Base-by-base conservation (phyloP, 1,140 invertebrate species). In the Lucilia cuprina region DNA sequence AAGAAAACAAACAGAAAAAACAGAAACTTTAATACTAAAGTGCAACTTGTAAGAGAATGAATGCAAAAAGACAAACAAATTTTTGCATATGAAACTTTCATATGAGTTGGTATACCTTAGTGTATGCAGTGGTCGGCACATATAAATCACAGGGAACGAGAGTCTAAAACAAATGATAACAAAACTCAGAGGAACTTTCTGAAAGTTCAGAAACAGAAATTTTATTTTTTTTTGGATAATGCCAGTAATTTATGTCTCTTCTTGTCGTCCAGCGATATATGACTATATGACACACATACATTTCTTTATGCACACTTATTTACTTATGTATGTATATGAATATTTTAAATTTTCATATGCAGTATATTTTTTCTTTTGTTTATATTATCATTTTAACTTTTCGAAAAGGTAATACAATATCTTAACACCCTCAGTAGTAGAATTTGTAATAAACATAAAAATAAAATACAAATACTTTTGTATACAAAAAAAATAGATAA, bases 351-450 rank as follows among this genome's bases (percentile, higher is more conserved):
- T 70, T 30, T 19, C 25, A 70, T 60, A 60, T 60, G 55, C 65
- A 25, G 9, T 25, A 12, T 9, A 7, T 70, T 70, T 21, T 21
- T 60, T 14, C 5, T 12, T 60, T 60, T n/a, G 13, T 60, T 60
- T 60, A n/a, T n/a, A 14, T n/a, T 60, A 1, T 17, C 13, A 78
- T 13, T 77, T 41, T 13, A 35, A 35, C 30, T 41, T 41, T 41
- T 35, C 13, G 5, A 50, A 80, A 49, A 80, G 77, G 77, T 80
- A 80, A 80, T 80, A 80, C 41, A 47, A 80, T 80, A 80, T 49
- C 77, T 80, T 80, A 49, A 80, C 77, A 80, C 77, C 77, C 41
- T 80, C 77, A 49, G 77, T 49, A 80, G 41, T 49, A 50, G 77
- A 80, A 50, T 70, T 19, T 70, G 65, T 70, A 70, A 70, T 70